These are phyloP conservation scores for Xenotilapia longispinis DNA, from an alignment of 2,113 vertebrate species.

Conservation along the genomic window DNA sequence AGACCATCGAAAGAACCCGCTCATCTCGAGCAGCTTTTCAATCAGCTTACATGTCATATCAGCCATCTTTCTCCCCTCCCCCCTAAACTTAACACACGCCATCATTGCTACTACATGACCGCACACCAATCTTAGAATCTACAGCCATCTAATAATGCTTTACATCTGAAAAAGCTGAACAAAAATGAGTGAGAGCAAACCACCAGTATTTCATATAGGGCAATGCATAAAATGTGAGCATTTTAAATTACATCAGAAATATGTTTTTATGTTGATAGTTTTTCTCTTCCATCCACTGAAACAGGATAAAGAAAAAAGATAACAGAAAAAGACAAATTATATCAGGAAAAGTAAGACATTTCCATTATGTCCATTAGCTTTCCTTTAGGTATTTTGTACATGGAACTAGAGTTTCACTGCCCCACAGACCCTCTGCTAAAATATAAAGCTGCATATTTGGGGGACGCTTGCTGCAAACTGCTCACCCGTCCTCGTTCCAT, in stretches of 20 bases:
- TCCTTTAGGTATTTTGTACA: background rate
- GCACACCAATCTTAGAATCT: background rate
- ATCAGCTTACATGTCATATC: conserved; percentile 55
- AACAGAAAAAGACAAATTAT: background rate
- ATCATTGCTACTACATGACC: background rate
- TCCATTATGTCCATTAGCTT: background rate
- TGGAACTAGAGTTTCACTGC: background rate
- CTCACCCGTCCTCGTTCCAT: conserved; percentile 81
- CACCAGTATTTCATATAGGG: background rate
- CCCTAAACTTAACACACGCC: background rate
- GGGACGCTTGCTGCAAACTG: background rate
- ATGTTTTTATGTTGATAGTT: background rate
- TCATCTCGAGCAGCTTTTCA: conserved; percentile 54
- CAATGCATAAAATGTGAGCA: background rate
- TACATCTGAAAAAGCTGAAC: background rate
- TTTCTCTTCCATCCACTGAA: background rate
- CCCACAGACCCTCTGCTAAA: background rate
- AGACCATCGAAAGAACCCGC: conserved; percentile 20
- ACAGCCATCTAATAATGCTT: background rate
- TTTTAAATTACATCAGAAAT: background rate
- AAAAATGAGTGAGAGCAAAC: background rate
- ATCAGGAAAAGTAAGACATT: background rate
- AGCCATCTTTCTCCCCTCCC: background rate
- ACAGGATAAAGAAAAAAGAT: background rate
- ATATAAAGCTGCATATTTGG: background rate